phyloP scores from a whole-genome alignment of 2,888 invertebrate species.

The Neria commutata region DNA sequence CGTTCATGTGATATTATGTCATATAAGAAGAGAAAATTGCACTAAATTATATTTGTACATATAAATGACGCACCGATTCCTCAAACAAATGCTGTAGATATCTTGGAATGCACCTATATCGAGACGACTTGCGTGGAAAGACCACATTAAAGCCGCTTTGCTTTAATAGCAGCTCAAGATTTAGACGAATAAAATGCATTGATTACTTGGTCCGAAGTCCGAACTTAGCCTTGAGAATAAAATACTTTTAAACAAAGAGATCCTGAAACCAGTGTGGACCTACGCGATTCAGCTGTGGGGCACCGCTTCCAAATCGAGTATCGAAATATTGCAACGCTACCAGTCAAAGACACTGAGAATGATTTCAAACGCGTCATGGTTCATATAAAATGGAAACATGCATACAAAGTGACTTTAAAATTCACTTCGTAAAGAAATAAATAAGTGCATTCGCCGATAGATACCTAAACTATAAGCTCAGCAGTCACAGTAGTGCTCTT shows the following conservation, averaged over 20 bases:
- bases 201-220: too few species aligned
- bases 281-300: constrained; percentile 3
- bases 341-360: neutral
- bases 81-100: constrained; percentile 2
- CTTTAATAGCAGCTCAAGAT: neutral
- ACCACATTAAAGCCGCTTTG: too few species aligned
- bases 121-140: neutral
- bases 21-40: too few species aligned
- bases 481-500: neutral
- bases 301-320: neutral
- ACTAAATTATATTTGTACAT: neutral
- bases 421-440: neutral
- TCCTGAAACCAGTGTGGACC: too few species aligned
- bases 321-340: constrained; percentile 1
- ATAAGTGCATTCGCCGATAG: neutral
- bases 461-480: neutral
- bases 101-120: neutral
- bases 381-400: neutral
- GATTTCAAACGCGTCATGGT: neutral
- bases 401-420: neutral
- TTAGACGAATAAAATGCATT: too few species aligned
- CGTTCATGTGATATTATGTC: too few species aligned
- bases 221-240: too few species aligned
- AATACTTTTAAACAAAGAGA: too few species aligned
- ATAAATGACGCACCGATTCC: neutral